A percentile compares a stretch with the other conserved stretches of the same genome.
Evolutionary conservation across 2,797 vertebrate genomes (phyloP).

Genomic region (Oreochromis grahami): DNA sequence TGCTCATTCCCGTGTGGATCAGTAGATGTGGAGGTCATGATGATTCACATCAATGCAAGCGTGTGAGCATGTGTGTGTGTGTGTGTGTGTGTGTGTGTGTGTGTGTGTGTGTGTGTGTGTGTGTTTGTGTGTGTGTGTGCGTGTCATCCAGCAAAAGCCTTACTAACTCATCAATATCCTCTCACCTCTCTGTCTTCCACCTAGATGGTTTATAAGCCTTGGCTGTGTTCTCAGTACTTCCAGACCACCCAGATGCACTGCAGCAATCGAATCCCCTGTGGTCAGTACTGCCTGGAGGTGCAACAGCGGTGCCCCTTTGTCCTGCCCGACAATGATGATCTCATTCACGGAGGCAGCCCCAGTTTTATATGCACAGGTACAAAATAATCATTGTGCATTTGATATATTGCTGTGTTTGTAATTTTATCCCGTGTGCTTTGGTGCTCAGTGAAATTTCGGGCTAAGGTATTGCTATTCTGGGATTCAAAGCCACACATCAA

Average conservation of each 20-base stretch:
- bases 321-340: conserved; percentile 97
- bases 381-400: not conserved
- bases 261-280: conserved; percentile 97
- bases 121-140: conserved; percentile 7
- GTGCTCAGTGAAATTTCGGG: not conserved
- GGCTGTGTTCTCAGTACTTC: conserved; percentile 99
- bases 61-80: not conserved
- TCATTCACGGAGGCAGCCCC: conserved; percentile 97
- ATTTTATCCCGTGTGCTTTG: not conserved
- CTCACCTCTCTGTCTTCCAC: conserved; percentile 46
- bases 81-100: conserved; percentile 9
- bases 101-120: conserved; percentile 14
- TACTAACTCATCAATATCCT: conserved; percentile 50
- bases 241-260: conserved; percentile 97
- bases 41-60: conserved; percentile 18
- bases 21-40: conserved; percentile 51
- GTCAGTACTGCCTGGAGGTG: conserved; percentile 98
- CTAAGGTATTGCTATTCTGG: not conserved
- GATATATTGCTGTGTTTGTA: not conserved
- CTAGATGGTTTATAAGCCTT: conserved; percentile 98
- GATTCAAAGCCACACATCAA: not conserved
- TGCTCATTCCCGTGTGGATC: conserved; percentile 32
- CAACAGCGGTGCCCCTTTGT: conserved; percentile 98
- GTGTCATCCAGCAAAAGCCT: conserved; percentile 11
- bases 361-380: conserved; percentile 99